Evolutionary conservation across 64 coral and sea anemone genomes (phyloP).

Genomic region (Acropora tenuis): DNA sequence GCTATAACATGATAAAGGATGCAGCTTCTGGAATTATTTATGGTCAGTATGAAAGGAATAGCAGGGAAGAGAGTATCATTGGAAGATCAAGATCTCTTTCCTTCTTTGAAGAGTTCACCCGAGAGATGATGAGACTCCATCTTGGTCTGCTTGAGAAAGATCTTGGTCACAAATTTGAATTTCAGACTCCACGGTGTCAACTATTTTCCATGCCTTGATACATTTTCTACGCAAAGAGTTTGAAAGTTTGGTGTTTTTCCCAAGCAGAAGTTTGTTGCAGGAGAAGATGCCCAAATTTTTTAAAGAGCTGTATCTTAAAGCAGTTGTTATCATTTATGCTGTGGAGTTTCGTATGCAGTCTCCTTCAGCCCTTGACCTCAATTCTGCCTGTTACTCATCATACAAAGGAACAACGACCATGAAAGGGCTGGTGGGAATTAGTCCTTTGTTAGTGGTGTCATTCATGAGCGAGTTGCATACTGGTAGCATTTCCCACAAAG

Average conservation of each 20-base stretch:
- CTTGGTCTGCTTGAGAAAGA: conserved; percentile 14
- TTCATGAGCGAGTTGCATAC: conserved; percentile 52
- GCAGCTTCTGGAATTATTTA: conserved; percentile 33
- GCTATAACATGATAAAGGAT: conserved; percentile 38
- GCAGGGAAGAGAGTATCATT: background rate
- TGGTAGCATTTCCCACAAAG: conserved; percentile 59
- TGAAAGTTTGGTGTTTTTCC: conserved; percentile 25
- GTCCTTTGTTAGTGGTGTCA: conserved; percentile 36
- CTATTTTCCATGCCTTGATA: conserved; percentile 48
- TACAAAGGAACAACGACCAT: conserved; percentile 65
- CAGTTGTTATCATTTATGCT: conserved; percentile 57
- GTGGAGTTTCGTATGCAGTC: conserved; percentile 44
- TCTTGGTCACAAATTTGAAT: conserved; percentile 28
- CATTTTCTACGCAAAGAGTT: conserved; percentile 57
- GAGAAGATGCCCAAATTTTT: conserved; percentile 58
- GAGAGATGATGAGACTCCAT: no score
- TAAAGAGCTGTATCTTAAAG: conserved; percentile 60
- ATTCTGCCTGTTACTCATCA: conserved; percentile 52
- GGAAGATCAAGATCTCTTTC: conserved; percentile 26
- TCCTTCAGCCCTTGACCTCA: conserved; percentile 30
- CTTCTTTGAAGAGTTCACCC: conserved; percentile 1
- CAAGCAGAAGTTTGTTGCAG: conserved; percentile 12
- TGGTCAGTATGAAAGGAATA: no score
- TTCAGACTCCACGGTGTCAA: conserved; percentile 31
- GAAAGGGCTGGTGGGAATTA: conserved; percentile 57